phyloP scores from a whole-genome alignment of 1,140 invertebrate species.

The Tetragnatha versicolor region DNA sequence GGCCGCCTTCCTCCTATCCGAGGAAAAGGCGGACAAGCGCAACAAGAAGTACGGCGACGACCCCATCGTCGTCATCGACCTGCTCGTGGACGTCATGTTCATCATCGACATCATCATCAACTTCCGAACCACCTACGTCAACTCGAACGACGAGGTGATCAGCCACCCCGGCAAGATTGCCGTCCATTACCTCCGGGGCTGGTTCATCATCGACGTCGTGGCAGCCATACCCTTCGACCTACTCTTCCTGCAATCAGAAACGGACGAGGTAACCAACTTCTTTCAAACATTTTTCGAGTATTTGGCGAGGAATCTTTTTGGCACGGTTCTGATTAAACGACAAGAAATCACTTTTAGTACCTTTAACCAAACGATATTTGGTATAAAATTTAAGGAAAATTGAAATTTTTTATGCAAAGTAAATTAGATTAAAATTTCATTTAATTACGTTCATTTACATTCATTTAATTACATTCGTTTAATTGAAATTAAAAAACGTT shows the following conservation, averaged over 20 bases:
- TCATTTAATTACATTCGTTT: not conserved
- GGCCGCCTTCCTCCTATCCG: slow-evolving; percentile 95
- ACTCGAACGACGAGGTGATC: slow-evolving; percentile 97
- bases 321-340: too few species aligned
- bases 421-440: not conserved
- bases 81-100: slow-evolving; percentile 98
- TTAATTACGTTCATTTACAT: not conserved
- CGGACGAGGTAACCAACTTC: slow-evolving; percentile 86
- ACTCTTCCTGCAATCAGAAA: slow-evolving; percentile 92
- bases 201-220: slow-evolving; percentile 98
- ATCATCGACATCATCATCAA: slow-evolving; percentile 99
- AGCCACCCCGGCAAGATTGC: slow-evolving; percentile 97
- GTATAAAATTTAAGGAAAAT: too few species aligned
- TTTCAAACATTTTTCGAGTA: not conserved
- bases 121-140: slow-evolving; percentile 99
- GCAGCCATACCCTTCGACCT: slow-evolving; percentile 99
- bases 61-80: slow-evolving; percentile 88
- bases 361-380: not conserved
- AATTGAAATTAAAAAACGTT: too few species aligned
- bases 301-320: too few species aligned
- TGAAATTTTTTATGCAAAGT: not conserved
- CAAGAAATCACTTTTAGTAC: too few species aligned
- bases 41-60: slow-evolving; percentile 78
- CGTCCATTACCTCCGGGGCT: slow-evolving; percentile 96
- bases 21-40: slow-evolving; percentile 74